Base-by-base conservation (phyloP, 1,140 invertebrate species). In the Drosophila nigrodunni region DNA sequence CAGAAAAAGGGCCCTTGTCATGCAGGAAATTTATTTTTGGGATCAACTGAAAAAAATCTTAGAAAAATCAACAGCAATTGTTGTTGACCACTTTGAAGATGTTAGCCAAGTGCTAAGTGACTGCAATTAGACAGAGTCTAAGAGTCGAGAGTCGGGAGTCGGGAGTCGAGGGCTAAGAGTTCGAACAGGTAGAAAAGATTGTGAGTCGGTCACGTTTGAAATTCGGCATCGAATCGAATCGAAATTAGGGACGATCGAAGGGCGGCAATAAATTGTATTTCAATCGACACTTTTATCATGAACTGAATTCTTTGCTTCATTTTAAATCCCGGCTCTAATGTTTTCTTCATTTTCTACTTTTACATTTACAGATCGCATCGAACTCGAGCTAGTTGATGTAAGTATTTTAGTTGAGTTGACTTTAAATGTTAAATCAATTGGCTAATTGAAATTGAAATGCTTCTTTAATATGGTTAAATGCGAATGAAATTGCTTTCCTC, bases 281-380 rank as follows among this genome's bases (percentile, higher is more conserved):
- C 43, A 80, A 78, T 88, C 87, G 83, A 89, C 83, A 88, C 77
- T 83, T 88, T 88, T 89, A 88, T 83, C 83, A 46, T 64, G 15
- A 55, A 65, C 39, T 55, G 6, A 44, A 25, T 4, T 50, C 1
- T 44, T 49, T 25, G 7, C 0, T 39, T 6, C 13, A 1, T 49
- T 15, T 6, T 15, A 50, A n/a, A n/a, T n/a, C n/a, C n/a, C n/a
- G n/a, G n/a, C n/a, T 18, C 44, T 39, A 71, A 59, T 39, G 50
- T 15, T 43, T 46, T 47, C 13, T 57, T 15, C n/a, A 3, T 41
- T 34, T 25, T 41, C 47, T 39, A 10, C 13, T 67, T 34, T 25
- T 41, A 37, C 30, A 11, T 13, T 67, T 67, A 57, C 70, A 73
- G 70, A 73, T 66, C 69, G 6, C 47, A 54, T 39, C 39, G 68